Base-by-base conservation (phyloP, 1,140 invertebrate genomes). In the Rhynchophorus ferrugineus region DNA sequence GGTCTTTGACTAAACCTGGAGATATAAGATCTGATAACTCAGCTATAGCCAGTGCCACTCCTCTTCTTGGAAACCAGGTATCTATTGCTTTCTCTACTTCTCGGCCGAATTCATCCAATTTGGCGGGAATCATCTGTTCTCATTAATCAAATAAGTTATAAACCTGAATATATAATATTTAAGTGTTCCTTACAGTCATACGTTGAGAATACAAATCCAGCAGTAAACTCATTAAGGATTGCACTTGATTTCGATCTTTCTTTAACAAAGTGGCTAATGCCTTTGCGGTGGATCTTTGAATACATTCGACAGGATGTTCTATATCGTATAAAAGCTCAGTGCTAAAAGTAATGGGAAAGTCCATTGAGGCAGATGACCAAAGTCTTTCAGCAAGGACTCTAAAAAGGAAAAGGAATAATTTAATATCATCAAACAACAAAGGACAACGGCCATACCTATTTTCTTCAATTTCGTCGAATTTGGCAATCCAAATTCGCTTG, bases 81-180 rank as follows among this genome's bases (percentile, higher is more conserved):
- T 97, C 93, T 34, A 89, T 75, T 22, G 88, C 82, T 58, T 90
- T 84, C 61, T 85, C 81, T 13, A 93, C 74, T 60, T 92, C 82
- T 37, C 95, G 82, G 29, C 94, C 94, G 74, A 98, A 94, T 66
- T 88, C 81, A 71, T 98, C 94, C 39, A 92, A 68, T 66, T 86
- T 83, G 3, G 90, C 85, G 11, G 89, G 90, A 54, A 91, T 87
- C 73, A 93, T 79, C 79, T 85, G 9, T 36, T 35, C 7, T 46
- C 5, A 29, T 29, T 5, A 29, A 29, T 11, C 24, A 29, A 11
- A 29, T 29, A 29, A 6, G 11, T 29, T 29, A n/a, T n/a, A n/a
- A n/a, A n/a, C n/a, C n/a, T n/a, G n/a, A n/a, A n/a, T n/a, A n/a
- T n/a, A n/a, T n/a, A n/a, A n/a, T n/a, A n/a, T n/a, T n/a, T n/a